phyloP scores from a whole-genome alignment of 2,113 vertebrate species.

The Ranitomeya imitator region DNA sequence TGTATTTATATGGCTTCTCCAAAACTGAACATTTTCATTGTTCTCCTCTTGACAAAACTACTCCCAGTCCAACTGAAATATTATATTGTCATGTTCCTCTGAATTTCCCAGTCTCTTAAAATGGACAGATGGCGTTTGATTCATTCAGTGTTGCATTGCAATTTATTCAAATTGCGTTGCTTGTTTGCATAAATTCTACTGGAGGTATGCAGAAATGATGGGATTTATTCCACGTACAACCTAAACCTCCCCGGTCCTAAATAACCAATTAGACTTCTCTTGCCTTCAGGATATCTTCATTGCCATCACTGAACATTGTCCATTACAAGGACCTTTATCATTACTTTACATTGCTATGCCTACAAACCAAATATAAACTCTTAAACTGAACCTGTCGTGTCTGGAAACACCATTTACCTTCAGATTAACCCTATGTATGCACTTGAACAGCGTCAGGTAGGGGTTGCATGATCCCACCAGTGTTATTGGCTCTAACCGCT shows the following conservation, averaged over 20 bases:
- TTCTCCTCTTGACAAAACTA: background rate
- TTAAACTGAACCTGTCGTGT: no score
- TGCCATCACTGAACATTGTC: background rate
- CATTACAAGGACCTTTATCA: background rate
- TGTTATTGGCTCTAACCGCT: no score
- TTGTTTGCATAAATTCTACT: conserved; percentile 4
- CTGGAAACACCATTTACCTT: no score
- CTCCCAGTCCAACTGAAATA: background rate
- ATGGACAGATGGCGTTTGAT: background rate
- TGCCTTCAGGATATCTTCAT: background rate
- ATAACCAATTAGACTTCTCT: background rate
- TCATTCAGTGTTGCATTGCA: background rate
- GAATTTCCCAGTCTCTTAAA: background rate
- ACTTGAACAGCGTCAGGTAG: no score
- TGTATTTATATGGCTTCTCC: no score
- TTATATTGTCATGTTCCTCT: background rate
- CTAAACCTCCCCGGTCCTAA: background rate
- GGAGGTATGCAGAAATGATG: background rate
- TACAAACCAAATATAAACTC: no score
- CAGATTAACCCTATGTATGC: no score
- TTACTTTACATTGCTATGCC: no score
- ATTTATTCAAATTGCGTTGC: background rate
- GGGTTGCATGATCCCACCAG: no score
- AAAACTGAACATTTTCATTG: no score
- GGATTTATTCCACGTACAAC: background rate